Evolutionary conservation across 1,140 invertebrate species (phyloP), one percentile per base, ranked within the genome.

Genomic region (Branchinecta lynchi): DNA sequence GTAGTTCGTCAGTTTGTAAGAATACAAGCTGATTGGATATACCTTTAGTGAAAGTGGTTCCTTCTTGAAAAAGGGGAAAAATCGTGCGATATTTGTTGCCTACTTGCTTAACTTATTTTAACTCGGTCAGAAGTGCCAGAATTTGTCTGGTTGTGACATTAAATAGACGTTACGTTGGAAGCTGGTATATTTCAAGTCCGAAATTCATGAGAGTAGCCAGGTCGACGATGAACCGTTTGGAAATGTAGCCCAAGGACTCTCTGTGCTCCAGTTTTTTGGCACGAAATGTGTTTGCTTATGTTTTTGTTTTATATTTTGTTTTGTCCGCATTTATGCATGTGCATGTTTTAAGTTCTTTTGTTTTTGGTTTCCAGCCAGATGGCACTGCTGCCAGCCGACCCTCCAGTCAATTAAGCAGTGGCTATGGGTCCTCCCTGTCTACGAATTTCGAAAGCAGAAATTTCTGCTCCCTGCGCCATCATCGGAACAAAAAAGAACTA

Each of bases 351-450:
- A 69, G 44, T 70, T 74, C 65, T 70, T 69, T 71, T 44, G 68
- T 71, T 72, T 68, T 60, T 71, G 73, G 72, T 66, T 72, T 74
- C 73, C 71, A 45, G 65, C 43, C 68, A 45, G 32, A 12, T 43
- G 44, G 45, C 43, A 44, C 43, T 43, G 44, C 43, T 21, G 21
- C 21, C 46, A 72, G 68, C 66, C 69, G 66, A n/a, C 80, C 80
- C 8, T 75, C 79, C 7, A 81, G 80, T 75, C 77, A 81, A 75
- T 76, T 80, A 75, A 80, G 80, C 71, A 84, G 83, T 66, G 84
- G 84, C 21, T 85, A 85, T 75, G 84, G 84, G 68, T 84, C 83
- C 32, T 82, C 83, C 46, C 78, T 81, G 65, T 84, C 83, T 74
- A 32, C 32, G 32, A 82, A 82, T 65, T 70, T 67, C 45, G 71